Conservation (phyloP, 2,888 invertebrate genomes). For the Isotomurus palustris region DNA sequence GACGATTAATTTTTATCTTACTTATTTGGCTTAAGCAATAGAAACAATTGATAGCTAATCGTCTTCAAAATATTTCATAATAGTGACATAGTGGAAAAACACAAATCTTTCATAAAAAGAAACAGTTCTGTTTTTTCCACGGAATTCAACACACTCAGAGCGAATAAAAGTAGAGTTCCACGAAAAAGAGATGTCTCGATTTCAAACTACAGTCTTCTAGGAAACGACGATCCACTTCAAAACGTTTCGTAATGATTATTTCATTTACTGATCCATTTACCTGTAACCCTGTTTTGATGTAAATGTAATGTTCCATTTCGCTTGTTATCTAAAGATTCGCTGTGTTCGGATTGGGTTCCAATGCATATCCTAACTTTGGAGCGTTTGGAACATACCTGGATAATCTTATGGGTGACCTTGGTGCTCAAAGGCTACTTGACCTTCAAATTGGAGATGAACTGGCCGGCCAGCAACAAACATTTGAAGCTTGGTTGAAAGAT, state of each 20-base stretch:
- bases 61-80: slow-evolving; percentile 83
- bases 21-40: too few relatives aligned
- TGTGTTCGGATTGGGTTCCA: slow-evolving; percentile 88
- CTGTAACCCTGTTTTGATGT: too few relatives aligned
- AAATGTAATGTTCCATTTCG: too few relatives aligned
- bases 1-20: too few relatives aligned
- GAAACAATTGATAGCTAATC: slow-evolving; percentile 56
- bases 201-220: slow-evolving; percentile 75
- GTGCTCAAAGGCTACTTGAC: slow-evolving; percentile 77
- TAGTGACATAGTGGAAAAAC: slow-evolving; percentile 78
- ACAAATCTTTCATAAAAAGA: slow-evolving; percentile 51
- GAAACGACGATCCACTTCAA: slow-evolving; percentile 81
- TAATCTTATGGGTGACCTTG: slow-evolving; percentile 77
- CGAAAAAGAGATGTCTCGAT: slow-evolving; percentile 65
- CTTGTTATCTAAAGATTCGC: too few relatives aligned
- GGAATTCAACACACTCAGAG: too few relatives aligned
- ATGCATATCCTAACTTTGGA: slow-evolving; percentile 93
- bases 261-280: too few relatives aligned
- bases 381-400: slow-evolving; percentile 90
- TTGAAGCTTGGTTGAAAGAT: slow-evolving; percentile 83
- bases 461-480: slow-evolving; percentile 91
- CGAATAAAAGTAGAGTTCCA: slow-evolving; percentile 65
- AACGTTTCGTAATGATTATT: slow-evolving; percentile 71
- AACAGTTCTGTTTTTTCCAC: slow-evolving; percentile 40
- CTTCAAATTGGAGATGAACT: slow-evolving; percentile 86